phyloP scores from a whole-genome alignment of 1,140 invertebrate species.

The Semibalanus balanoides region DNA sequence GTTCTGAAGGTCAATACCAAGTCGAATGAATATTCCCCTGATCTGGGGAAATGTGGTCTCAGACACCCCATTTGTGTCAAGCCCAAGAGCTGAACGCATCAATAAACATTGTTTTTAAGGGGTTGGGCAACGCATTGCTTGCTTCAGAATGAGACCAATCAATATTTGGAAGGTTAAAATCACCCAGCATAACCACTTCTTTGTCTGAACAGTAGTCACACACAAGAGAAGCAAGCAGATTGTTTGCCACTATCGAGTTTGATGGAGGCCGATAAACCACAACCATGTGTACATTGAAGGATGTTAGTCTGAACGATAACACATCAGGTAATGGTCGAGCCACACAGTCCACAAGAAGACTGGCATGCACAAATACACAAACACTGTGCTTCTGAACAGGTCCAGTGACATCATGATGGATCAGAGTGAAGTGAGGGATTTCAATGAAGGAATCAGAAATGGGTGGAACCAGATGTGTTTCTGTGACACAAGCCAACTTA shows the following conservation, averaged over 20 bases:
- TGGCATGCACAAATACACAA: too few relatives aligned
- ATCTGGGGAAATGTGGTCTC: background rate
- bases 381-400: too few relatives aligned
- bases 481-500: background rate
- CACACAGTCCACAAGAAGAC: too few relatives aligned
- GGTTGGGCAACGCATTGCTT: background rate
- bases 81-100: too few relatives aligned
- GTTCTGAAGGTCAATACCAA: slow-evolving; percentile 9
- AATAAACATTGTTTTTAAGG: background rate
- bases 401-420: too few relatives aligned
- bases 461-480: slow-evolving; percentile 2
- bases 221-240: slow-evolving; percentile 1
- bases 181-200: slow-evolving; percentile 9
- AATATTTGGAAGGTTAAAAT: slow-evolving; percentile 10
- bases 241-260: background rate
- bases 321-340: background rate
- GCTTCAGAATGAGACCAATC: too few relatives aligned
- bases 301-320: background rate
- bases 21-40: slow-evolving; percentile 7
- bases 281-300: slow-evolving; percentile 2
- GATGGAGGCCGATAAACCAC: slow-evolving; percentile 6
- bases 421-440: background rate
- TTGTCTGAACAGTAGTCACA: background rate
- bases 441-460: slow-evolving; percentile 4
- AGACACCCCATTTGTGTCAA: background rate